Evolutionary conservation across 1,140 invertebrate genomes (phyloP), one percentile per base, ranked within the genome.

Genomic region (Leptinotarsa undecemlineata): DNA sequence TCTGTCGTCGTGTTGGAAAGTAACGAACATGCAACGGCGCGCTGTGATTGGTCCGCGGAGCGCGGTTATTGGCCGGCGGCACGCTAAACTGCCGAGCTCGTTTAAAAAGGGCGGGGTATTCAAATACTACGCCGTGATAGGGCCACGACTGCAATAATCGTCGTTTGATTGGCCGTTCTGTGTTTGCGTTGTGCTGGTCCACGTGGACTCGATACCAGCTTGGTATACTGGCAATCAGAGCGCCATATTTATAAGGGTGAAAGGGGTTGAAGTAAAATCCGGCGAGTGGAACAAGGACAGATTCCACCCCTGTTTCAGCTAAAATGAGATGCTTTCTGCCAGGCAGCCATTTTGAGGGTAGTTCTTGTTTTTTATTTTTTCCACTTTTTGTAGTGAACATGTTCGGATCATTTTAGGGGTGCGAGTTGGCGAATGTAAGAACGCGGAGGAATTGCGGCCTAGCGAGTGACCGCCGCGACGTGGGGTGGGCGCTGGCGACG

Each of bases 301-400:
- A 77, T 81, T 80, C 83, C 76, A 82, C 80, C 82, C 82, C 83
- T 82, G 82, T 84, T 84, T 84, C 82, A 79, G 78, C 81, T 85
- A 83, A 84, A 85, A 85, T 84, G 84, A 85, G 84, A 85, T 85
- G 84, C 84, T 85, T 85, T 83, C 84, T 84, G 82, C 82, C 79
- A 84, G 84, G 84, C 83, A 84, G 84, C 84, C 84, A 85, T 85
- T 85, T 85, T 85, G 84, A 84, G 84, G 84, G 84, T 85, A 82
- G 82, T 82, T 82, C 83, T 83, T 82, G 51, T 82, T 76, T 74
- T 78, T 81, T 81, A 76, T 83, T 81, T 82, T 80, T 81, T 80
- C 72, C 57, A 62, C 21, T 79, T 82, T 81, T 79, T 77, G 78
- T 83, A 80, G 81, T 76, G 82, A 81, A 79, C 82, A 83, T 83